Conservation (phyloP, 2,113 vertebrate genomes). For the Chaetodon auriga region DNA sequence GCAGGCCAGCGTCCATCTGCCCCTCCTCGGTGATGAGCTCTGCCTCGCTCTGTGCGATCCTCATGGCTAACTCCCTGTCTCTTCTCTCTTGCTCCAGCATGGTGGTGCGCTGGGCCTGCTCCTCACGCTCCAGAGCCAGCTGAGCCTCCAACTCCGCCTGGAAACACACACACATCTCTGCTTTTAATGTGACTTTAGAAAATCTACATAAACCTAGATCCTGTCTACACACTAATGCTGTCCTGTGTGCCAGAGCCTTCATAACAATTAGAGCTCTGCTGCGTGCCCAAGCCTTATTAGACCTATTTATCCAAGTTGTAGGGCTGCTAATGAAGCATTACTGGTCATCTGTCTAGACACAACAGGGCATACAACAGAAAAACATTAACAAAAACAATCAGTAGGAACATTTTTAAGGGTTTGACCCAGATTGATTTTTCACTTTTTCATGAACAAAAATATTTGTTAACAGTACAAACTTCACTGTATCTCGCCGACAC, state of each 20-base stretch:
- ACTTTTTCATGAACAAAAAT: neutral
- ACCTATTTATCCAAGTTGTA: conserved; percentile 51
- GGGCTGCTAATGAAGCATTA: conserved; percentile 53
- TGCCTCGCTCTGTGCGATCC: conserved; percentile 94
- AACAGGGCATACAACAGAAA: conserved; percentile 12
- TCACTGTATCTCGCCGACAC: neutral
- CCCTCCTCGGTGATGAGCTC: conserved; percentile 95
- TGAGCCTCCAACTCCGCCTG: conserved; percentile 94
- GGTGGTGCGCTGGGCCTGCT: conserved; percentile 88
- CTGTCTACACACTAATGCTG: conserved; percentile 1
- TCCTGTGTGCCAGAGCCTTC: conserved; percentile 37
- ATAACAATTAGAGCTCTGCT: conserved; percentile 39
- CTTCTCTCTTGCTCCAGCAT: conserved; percentile 94
- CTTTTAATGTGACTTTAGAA: conserved; percentile 10
- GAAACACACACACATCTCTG: conserved; percentile 24
- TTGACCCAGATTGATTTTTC: conserved; percentile 20
- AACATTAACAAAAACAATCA: neutral
- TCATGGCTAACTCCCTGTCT: conserved; percentile 94
- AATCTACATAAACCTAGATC: conserved; percentile 17
- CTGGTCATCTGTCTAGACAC: conserved; percentile 58
- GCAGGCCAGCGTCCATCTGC: conserved; percentile 87
- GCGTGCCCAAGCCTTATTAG: conserved; percentile 60
- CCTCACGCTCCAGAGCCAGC: conserved; percentile 90
- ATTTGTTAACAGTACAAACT: neutral
- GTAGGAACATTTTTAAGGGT: neutral